These are phyloP conservation scores for Hydra vulgaris DNA, from an alignment of 30 jellyfish, hydroid and myxozoan genomes.

Conservation along the genomic window DNA sequence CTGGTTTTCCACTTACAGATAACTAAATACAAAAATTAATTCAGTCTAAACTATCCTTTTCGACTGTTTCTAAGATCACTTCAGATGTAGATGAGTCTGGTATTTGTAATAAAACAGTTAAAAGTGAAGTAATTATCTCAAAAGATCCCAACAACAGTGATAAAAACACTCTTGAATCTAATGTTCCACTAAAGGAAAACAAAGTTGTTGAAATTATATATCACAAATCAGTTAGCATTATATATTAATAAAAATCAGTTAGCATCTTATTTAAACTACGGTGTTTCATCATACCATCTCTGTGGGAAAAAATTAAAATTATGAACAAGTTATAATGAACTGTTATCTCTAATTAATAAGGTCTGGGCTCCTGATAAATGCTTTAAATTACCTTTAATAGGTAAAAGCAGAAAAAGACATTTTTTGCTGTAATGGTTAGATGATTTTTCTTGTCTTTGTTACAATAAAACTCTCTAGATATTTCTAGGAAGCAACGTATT, in stretches of 20 bases:
- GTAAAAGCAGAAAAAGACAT: constrained; percentile 9
- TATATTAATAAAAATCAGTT: not conserved
- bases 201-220: not conserved
- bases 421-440: constrained; percentile 32
- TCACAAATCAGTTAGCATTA: no score
- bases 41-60: not conserved
- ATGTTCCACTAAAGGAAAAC: not conserved
- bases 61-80: not conserved
- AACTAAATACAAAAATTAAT: not conserved
- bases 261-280: not conserved
- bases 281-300: not conserved
- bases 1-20: not conserved
- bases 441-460: constrained; percentile 35
- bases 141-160: not conserved
- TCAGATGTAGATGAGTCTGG: not conserved
- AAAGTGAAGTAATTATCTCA: not conserved
- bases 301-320: not conserved
- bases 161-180: not conserved
- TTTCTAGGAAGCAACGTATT: not conserved
- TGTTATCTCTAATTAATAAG: constrained; percentile 1
- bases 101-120: not conserved
- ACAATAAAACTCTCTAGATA: constrained; percentile 15
- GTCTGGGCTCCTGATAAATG: constrained; percentile 21
- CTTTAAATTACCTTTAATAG: constrained; percentile 9
- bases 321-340: not conserved